A percentile compares a stretch with the other conserved stretches of the same genome.
Conservation (phyloP, 2,888 invertebrate genomes). For the Drosophila parthenogenetica region DNA sequence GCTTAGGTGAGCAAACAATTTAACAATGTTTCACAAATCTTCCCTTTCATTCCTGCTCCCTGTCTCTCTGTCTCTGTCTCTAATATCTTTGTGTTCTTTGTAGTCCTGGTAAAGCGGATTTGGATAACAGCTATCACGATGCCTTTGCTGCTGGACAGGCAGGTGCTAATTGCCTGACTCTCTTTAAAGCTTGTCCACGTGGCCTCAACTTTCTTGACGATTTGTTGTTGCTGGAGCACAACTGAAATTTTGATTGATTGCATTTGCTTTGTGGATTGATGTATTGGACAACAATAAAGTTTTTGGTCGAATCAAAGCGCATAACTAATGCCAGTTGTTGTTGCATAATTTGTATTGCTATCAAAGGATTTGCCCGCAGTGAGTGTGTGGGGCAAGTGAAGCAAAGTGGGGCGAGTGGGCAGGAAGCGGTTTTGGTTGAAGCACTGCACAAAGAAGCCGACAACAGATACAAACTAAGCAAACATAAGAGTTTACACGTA, state of each 20-base stretch:
- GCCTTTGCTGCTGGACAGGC: conserved; percentile 88
- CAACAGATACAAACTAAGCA: conserved; percentile 16
- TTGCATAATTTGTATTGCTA: conserved; percentile 70
- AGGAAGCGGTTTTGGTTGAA: conserved; percentile 51
- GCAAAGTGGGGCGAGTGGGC: conserved; percentile 16
- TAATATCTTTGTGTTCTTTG: conserved; percentile 19
- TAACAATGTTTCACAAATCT: background rate
- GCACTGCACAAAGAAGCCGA: conserved; percentile 29
- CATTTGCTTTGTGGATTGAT: conserved; percentile 36
- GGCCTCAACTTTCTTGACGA: conserved; percentile 88
- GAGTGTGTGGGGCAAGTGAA: background rate
- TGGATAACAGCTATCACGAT: conserved; percentile 87
- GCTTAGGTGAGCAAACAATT: conserved; percentile 73
- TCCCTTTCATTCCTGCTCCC: background rate
- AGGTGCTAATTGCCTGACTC: conserved; percentile 88
- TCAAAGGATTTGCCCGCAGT: conserved; percentile 44
- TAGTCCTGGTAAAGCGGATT: conserved; percentile 83
- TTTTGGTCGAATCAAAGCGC: conserved; percentile 68
- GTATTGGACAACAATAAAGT: conserved; percentile 63
- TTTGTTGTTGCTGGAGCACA: conserved; percentile 62
- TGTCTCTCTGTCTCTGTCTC: background rate
- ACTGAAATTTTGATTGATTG: conserved; percentile 84
- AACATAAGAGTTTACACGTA: conserved; percentile 31
- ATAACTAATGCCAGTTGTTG: conserved; percentile 67
- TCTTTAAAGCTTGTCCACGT: conserved; percentile 88